A percentile compares a stretch with the other conserved stretches of the same genome.
These are phyloP conservation scores for Ceratosolen fusciceps DNA, from an alignment of 1,140 invertebrate genomes.

Conservation along the genomic window DNA sequence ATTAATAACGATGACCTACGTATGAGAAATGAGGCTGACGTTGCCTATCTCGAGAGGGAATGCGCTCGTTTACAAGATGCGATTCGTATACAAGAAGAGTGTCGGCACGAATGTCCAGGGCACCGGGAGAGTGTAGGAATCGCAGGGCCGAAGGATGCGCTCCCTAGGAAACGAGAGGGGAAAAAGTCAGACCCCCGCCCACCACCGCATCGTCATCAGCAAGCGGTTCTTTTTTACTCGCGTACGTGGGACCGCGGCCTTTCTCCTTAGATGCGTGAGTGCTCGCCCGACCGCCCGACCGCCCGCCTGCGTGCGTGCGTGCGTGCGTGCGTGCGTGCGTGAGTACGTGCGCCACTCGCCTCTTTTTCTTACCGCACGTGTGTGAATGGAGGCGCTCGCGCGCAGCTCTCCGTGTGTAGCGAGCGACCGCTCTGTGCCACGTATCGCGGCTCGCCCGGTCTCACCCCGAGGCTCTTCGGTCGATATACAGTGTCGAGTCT, in stretches of 20 bases:
- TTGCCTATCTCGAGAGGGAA: too few species aligned
- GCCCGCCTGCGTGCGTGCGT: neutral
- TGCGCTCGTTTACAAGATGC: neutral
- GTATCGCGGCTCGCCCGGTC: neutral
- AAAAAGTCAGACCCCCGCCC: neutral
- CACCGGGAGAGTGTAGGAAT: too few species aligned
- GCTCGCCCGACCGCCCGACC: too few species aligned
- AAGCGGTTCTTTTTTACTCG: neutral
- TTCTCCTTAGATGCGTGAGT: neutral
- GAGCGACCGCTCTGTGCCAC: neutral
- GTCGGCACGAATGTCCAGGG: too few species aligned
- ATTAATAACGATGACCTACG: too few species aligned
- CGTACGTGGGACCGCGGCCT: neutral
- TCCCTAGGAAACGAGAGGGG: neutral
- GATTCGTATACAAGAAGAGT: too few species aligned
- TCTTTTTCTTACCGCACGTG: neutral
- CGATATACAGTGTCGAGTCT: constrained; percentile 32
- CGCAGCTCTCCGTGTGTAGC: neutral
- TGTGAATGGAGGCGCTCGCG: neutral
- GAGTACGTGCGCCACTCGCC: neutral
- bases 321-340: neutral
- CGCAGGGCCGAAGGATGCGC: too few species aligned
- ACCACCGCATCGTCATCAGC: neutral
- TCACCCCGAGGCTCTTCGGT: constrained; percentile 33
- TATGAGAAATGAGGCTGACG: too few species aligned